Evolutionary conservation across 2,797 vertebrate genomes (phyloP).

Genomic region (Acanthurus lineatus): DNA sequence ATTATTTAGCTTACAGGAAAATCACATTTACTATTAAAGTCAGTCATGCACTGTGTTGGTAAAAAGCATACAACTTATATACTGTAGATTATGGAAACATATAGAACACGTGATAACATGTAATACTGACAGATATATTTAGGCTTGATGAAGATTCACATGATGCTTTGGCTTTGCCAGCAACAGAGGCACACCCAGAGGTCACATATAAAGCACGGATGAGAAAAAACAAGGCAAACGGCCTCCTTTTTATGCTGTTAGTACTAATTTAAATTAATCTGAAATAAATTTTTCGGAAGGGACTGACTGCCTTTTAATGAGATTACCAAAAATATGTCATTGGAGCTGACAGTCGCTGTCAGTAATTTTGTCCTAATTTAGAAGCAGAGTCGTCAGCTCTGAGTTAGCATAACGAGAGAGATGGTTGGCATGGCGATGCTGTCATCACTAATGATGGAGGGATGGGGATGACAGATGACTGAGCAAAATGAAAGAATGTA

Average conservation of each 20-base stretch:
- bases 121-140: conserved; percentile 8
- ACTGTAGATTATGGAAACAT: neutral
- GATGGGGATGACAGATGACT: conserved; percentile 30
- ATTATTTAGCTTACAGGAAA: neutral
- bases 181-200: neutral
- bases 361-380: conserved; percentile 29
- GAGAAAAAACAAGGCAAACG: neutral
- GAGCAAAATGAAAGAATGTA: conserved; percentile 20
- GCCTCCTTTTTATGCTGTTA: neutral
- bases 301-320: conserved; percentile 1
- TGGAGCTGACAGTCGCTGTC: conserved; percentile 25
- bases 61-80: neutral
- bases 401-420: conserved; percentile 38
- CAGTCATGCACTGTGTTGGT: neutral
- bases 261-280: conserved; percentile 21
- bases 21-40: neutral
- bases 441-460: conserved; percentile 29
- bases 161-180: conserved; percentile 1
- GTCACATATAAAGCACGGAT: neutral
- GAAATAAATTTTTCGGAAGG: neutral
- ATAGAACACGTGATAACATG: neutral
- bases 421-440: conserved; percentile 25
- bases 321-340: conserved; percentile 37
- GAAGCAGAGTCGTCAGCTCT: conserved; percentile 24
- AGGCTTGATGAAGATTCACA: conserved; percentile 18